Percentiles rank a stretch among this genome's conserved stretches.
Conservation (phyloP, 2,888 invertebrate genomes). For the Acleris cristana region DNA sequence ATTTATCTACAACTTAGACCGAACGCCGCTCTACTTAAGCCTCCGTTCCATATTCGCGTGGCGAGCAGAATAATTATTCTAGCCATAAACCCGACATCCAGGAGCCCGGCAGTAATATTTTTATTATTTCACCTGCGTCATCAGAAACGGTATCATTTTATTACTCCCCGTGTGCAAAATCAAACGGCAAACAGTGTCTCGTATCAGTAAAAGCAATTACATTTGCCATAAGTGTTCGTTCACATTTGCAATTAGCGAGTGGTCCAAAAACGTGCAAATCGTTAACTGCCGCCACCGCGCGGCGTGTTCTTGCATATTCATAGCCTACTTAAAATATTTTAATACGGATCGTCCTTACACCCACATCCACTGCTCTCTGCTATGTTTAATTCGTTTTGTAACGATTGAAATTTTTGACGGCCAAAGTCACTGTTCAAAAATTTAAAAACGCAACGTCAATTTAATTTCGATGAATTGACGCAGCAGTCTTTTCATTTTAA, state of each 20-base stretch:
- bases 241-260: slow-evolving; percentile 82
- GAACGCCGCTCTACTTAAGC: slow-evolving; percentile 20
- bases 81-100: slow-evolving; percentile 13
- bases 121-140: slow-evolving; percentile 35
- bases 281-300: slow-evolving; percentile 74
- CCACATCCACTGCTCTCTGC: slow-evolving; percentile 70
- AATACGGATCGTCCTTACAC: slow-evolving; percentile 73
- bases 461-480: too few relatives aligned
- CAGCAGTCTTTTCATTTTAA: too few relatives aligned
- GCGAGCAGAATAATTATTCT: slow-evolving; percentile 15
- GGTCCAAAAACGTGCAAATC: slow-evolving; percentile 83
- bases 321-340: slow-evolving; percentile 83
- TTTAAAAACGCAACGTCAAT: too few relatives aligned
- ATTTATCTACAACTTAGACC: slow-evolving; percentile 49
- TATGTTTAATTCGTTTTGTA: slow-evolving; percentile 70
- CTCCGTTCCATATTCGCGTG: slow-evolving; percentile 1
- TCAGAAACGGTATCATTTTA: slow-evolving; percentile 32
- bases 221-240: slow-evolving; percentile 80
- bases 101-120: slow-evolving; percentile 9
- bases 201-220: slow-evolving; percentile 79
- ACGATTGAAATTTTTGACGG: slow-evolving; percentile 57
- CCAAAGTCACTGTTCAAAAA: slow-evolving; percentile 10
- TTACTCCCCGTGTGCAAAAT: slow-evolving; percentile 50
- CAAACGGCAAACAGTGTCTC: slow-evolving; percentile 64
- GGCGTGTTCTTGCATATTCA: slow-evolving; percentile 83